These are phyloP conservation scores for Austrolebias charrua DNA, from an alignment of 2,797 vertebrate species.

Conservation along the genomic window DNA sequence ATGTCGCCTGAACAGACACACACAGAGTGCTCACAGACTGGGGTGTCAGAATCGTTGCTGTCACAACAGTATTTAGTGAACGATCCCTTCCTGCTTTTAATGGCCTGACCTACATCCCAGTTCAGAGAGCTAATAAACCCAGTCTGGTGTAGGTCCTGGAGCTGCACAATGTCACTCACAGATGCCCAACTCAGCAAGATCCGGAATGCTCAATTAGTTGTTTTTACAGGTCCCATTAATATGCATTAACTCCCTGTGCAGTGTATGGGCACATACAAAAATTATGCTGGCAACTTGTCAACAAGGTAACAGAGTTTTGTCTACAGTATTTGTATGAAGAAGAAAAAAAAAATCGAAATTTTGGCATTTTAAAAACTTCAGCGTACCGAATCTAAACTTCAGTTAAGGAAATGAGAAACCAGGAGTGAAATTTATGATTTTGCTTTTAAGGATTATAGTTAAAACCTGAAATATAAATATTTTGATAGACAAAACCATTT, in stretches of 20 bases:
- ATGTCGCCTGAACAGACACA: constrained; percentile 32
- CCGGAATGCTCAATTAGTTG: constrained; percentile 96
- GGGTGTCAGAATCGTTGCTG: constrained; percentile 69
- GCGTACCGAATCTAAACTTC: not conserved
- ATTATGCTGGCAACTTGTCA: constrained; percentile 50
- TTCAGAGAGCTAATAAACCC: constrained; percentile 93
- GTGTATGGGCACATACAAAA: constrained; percentile 60
- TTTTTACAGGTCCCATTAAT: constrained; percentile 88
- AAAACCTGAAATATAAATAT: not conserved
- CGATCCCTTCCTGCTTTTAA: constrained; percentile 89
- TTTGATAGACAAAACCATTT: not conserved
- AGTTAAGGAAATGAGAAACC: not conserved
- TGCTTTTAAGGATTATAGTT: not conserved
- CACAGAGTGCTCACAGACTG: constrained; percentile 35
- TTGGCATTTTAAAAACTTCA: constrained; percentile 24
- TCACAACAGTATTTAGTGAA: constrained; percentile 75
- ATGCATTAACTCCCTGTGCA: constrained; percentile 80
- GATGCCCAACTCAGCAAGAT: constrained; percentile 94
- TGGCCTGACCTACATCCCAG: constrained; percentile 96
- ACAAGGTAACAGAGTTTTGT: constrained; percentile 36
- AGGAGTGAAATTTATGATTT: constrained; percentile 1
- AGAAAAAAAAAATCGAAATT: constrained; percentile 9
- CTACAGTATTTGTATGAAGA: constrained; percentile 25
- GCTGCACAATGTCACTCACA: constrained; percentile 97
- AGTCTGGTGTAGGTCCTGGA: constrained; percentile 93